Conservation (phyloP, 2,888 invertebrate genomes). For the Antitype chi region DNA sequence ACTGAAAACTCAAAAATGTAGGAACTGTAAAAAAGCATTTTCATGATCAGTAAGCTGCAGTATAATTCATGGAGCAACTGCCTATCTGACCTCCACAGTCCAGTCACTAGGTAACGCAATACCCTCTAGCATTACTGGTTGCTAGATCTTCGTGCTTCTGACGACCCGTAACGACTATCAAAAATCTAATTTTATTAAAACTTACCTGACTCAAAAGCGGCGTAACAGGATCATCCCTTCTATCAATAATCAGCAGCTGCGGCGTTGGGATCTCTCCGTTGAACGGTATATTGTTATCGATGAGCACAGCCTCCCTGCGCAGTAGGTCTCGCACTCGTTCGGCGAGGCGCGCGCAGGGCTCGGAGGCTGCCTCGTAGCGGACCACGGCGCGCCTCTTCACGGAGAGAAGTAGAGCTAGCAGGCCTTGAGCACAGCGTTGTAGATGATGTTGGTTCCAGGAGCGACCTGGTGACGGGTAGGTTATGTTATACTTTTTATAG, state of each 20-base stretch:
- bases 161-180: not conserved
- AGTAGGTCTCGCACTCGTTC: slow-evolving; percentile 96
- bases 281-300: slow-evolving; percentile 95
- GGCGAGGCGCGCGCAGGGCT: slow-evolving; percentile 95
- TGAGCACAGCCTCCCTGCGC: slow-evolving; percentile 96
- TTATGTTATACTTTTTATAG: not conserved
- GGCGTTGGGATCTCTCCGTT: slow-evolving; percentile 94
- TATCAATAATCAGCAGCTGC: slow-evolving; percentile 96
- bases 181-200: not conserved
- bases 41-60: not conserved
- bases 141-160: not conserved
- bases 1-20: no score
- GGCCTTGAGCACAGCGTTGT: slow-evolving; percentile 95
- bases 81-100: not conserved
- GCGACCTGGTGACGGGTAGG: slow-evolving; percentile 83
- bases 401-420: slow-evolving; percentile 96
- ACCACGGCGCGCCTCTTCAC: slow-evolving; percentile 97
- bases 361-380: slow-evolving; percentile 96
- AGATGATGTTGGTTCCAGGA: slow-evolving; percentile 95
- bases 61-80: not conserved
- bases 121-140: not conserved
- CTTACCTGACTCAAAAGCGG: slow-evolving; percentile 96
- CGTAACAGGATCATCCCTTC: slow-evolving; percentile 98
- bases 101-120: not conserved
- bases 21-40: no score